Base-by-base conservation (phyloP, 1,140 invertebrate genomes). In the Venturia canescens region DNA sequence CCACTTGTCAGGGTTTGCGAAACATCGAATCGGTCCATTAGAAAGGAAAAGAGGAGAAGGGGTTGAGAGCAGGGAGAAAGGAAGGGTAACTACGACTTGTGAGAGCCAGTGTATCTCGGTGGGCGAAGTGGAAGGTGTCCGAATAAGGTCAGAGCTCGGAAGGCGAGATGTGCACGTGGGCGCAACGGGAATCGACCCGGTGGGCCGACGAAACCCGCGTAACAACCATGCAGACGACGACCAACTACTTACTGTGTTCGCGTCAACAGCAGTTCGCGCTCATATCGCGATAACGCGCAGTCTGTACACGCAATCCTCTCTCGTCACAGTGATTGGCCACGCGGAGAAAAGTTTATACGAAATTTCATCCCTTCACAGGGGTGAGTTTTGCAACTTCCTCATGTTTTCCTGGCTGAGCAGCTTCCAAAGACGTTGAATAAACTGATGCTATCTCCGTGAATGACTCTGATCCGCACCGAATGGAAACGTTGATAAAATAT, bases 131-230 rank as follows among this genome's bases (percentile, higher is more conserved):
- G 87, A 89, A 89, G 89, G 88, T 89, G 88, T 90, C 90, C 90
- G 89, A 91, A 91, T 91, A 91, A 91, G 89, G 90, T 90, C 86
- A 90, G 87, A 88, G 15, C 83, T 85, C 82, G 84, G 87, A 84
- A 86, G 85, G 83, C 84, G 76, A 77, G 38, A 63, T 80, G 84
- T 84, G 84, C 69, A 87, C 86, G 90, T 91, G 88, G 89, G 90
- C 89, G 88, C 85, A 66, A 79, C 74, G 80, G 63, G 85, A 88
- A 87, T 85, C 86, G 79, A 80, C 78, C 80, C 83, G 85, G 87
- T 87, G 84, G 87, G 85, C 79, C 84, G 87, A 81, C 80, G 67
- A 38, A 80, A 80, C 75, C 11, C 77, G 80, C 77, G 80, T 79
- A 76, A 57, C 50, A 34, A 78, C 76, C 76, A n/a, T n/a, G n/a